Base-by-base conservation (phyloP, 2,888 invertebrate genomes). In the Epiblema foenella region DNA sequence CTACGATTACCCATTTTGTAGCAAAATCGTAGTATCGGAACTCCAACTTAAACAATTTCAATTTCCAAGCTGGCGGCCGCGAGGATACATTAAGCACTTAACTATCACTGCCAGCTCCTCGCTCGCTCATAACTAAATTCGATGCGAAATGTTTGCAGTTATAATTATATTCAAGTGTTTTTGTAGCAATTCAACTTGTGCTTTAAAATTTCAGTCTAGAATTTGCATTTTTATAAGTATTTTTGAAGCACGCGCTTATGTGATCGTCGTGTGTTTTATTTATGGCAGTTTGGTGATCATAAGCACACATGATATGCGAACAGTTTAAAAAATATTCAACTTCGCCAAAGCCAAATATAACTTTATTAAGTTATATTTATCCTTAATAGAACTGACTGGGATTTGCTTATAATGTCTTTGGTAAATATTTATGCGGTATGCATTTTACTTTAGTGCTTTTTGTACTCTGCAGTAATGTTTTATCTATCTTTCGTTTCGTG, bases 41-140 rank as follows among this genome's bases (percentile, higher is more conserved):
- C 76, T 66, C 15, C 60, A 42, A 75, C 81, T 83, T 90, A 87
- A 85, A 81, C 87, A 89, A 91, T 90, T 90, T 90, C 90, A 90
- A 90, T 90, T 89, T 91, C 86, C 88, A 85, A 85, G 89, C 90
- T 82, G 81, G 79, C 83, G 85, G 85, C 85, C 86, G 88, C 79
- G 81, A 82, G 90, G 91, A 89, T 90, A 91, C 91, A 91, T 91
- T 92, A 92, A 92, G 89, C 90, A 90, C 91, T 92, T 91, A 90
- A 90, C 92, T 92, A 91, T 91, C 89, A 87, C 89, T 91, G 90
- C 88, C 89, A 90, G 89, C 88, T 89, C 81, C 85, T 86, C 81
- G 84, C 88, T 89, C 87, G 84, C 64, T 65, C 84, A 86, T 87
- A 82, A 87, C 86, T 86, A 89, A 87, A 86, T 83, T 72, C 72